Evolutionary conservation across 2,797 vertebrate genomes (phyloP).

Genomic region (Myotis pilosus): DNA sequence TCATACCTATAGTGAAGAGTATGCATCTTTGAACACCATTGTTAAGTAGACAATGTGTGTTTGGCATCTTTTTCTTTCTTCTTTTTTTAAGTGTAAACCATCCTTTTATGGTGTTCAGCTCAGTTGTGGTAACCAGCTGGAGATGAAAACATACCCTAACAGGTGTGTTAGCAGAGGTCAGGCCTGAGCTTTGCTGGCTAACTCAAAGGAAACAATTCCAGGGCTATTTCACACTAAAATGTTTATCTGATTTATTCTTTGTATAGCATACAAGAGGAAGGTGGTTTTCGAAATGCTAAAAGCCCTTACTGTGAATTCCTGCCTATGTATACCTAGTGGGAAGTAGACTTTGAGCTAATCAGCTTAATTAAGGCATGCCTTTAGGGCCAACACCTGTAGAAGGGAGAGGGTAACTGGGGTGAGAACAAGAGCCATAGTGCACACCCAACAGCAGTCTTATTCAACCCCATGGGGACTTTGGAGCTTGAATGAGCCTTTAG

Average conservation of each 20-base stretch:
- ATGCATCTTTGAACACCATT: background rate
- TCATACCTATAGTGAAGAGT: background rate
- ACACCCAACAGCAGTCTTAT: background rate
- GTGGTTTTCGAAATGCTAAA: background rate
- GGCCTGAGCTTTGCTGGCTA: background rate
- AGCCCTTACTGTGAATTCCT: background rate
- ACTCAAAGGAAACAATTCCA: background rate
- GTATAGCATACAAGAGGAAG: background rate
- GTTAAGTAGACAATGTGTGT: background rate
- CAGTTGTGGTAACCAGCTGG: background rate
- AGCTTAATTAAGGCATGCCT: background rate
- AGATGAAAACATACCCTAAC: background rate
- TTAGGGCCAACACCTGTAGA: background rate
- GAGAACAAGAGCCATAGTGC: background rate
- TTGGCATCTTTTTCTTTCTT: background rate
- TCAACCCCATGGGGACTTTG: background rate
- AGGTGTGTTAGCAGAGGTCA: background rate
- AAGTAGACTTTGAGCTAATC: background rate
- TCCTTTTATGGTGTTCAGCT: background rate
- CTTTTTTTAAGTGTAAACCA: background rate
- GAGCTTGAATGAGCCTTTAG: background rate
- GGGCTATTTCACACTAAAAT: background rate
- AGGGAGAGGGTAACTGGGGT: background rate
- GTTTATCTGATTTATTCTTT: slow-evolving; percentile 8
- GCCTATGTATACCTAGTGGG: background rate